Percentiles rank a stretch among this genome's conserved stretches.
These are phyloP conservation scores for Lethocerus indicus DNA, from an alignment of 1,140 invertebrate species.

Conservation along the genomic window DNA sequence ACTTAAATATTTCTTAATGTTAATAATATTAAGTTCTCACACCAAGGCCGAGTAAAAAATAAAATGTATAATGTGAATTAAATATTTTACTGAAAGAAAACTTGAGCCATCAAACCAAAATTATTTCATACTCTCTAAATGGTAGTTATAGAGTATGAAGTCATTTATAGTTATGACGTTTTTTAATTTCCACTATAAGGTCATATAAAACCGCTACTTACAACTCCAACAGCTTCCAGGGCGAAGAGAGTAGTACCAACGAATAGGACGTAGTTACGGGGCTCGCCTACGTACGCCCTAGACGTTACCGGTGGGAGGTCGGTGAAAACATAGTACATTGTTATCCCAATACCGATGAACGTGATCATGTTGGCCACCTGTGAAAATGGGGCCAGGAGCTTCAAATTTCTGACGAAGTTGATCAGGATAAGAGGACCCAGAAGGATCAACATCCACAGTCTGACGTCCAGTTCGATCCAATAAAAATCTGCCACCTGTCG, in stretches of 20 bases:
- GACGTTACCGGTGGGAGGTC: conserved; percentile 37
- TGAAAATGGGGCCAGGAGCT: conserved; percentile 64
- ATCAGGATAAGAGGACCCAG: conserved; percentile 48
- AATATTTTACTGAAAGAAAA: too few relatives aligned
- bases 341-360: conserved; percentile 46
- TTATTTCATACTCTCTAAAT: too few relatives aligned
- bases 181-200: too few relatives aligned
- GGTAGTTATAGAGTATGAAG: too few relatives aligned
- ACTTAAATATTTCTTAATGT: too few relatives aligned
- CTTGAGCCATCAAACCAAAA: too few relatives aligned
- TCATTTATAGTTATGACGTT: too few relatives aligned
- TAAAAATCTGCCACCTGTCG: conserved; percentile 29
- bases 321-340: conserved; percentile 46
- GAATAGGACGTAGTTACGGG: conserved; percentile 45
- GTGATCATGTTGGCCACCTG: conserved; percentile 57
- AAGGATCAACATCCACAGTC: conserved; percentile 39
- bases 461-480: conserved; percentile 22
- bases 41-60: too few relatives aligned
- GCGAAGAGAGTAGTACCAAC: conserved; percentile 82
- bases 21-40: too few relatives aligned
- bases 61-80: too few relatives aligned
- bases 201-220: too few relatives aligned
- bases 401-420: conserved; percentile 58
- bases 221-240: conserved; percentile 74
- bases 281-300: conserved; percentile 33